Percentiles rank a stretch among this genome's conserved stretches.
Conservation (phyloP, 2,888 invertebrate genomes). For the Kuschelorhynchus macadamiae region DNA sequence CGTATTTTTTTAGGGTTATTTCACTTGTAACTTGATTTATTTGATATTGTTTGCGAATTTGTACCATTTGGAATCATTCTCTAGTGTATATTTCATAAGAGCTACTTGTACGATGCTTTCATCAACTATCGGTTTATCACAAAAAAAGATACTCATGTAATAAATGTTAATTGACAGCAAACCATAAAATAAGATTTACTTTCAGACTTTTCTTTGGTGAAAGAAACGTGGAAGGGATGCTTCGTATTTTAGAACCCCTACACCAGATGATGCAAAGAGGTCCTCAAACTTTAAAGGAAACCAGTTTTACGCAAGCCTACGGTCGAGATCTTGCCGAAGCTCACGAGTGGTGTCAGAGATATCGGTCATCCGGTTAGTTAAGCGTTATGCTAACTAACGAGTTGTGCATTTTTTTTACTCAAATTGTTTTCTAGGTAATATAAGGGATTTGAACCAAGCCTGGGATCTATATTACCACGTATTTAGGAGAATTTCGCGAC, state of each 20-base stretch:
- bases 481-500: slow-evolving; percentile 95
- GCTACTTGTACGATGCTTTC: no score
- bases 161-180: no score
- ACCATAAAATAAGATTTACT: background rate
- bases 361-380: slow-evolving; percentile 70
- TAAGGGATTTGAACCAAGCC: slow-evolving; percentile 95
- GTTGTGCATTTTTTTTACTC: no score
- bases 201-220: slow-evolving; percentile 92
- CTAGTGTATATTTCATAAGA: no score
- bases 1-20: no score
- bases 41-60: no score
- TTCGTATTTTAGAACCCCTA: slow-evolving; percentile 93
- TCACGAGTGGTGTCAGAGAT: slow-evolving; percentile 95
- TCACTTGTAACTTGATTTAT: no score
- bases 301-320: slow-evolving; percentile 96
- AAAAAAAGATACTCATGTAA: no score
- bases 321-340: slow-evolving; percentile 95
- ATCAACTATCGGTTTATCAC: no score
- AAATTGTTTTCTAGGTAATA: slow-evolving; percentile 85
- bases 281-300: slow-evolving; percentile 96
- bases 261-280: slow-evolving; percentile 95
- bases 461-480: slow-evolving; percentile 99
- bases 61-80: no score
- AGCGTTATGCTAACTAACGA: no score
- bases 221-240: slow-evolving; percentile 96